Evolutionary conservation across 2,888 invertebrate species (phyloP).

Genomic region (Cetonia aurata): DNA sequence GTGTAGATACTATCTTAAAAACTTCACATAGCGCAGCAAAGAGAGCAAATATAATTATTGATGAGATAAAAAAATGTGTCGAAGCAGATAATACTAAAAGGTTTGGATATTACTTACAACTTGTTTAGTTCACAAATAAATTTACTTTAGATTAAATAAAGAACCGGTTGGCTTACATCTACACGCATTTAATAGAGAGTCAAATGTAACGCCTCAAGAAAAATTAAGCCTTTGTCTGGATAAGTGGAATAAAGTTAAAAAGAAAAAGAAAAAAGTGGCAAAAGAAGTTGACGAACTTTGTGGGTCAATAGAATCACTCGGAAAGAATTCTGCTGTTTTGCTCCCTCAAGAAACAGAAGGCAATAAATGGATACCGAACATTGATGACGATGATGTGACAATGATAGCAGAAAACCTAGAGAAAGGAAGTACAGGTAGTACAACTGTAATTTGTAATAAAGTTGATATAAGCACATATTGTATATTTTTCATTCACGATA

Average conservation of each 20-base stretch:
- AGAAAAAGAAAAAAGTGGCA: slow-evolving; percentile 53
- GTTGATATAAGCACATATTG: too few relatives aligned
- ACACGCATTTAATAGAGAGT: slow-evolving; percentile 42
- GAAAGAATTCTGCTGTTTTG: slow-evolving; percentile 65
- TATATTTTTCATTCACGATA: too few relatives aligned
- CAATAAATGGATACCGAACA: slow-evolving; percentile 55
- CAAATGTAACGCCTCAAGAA: slow-evolving; percentile 48
- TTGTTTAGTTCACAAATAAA: slow-evolving; percentile 3
- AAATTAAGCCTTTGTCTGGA: slow-evolving; percentile 57
- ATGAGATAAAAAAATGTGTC: slow-evolving; percentile 42
- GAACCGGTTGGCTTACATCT: slow-evolving; percentile 54
- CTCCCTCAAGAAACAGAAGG: slow-evolving; percentile 57
- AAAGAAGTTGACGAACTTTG: slow-evolving; percentile 43
- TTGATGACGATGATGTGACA: slow-evolving; percentile 53
- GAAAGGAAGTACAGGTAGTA: slow-evolving; percentile 6
- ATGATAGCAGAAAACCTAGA: slow-evolving; percentile 49
- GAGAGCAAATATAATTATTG: slow-evolving; percentile 76
- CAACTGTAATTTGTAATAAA: neutral
- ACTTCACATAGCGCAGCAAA: slow-evolving; percentile 78
- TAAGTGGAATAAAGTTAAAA: slow-evolving; percentile 55
- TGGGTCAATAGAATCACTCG: slow-evolving; percentile 55
- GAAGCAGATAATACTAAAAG: slow-evolving; percentile 43
- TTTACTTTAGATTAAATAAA: slow-evolving; percentile 51
- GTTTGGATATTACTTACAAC: slow-evolving; percentile 2
- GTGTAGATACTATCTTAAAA: slow-evolving; percentile 75